These are phyloP conservation scores for Zaprionus gabonicus DNA, from an alignment of 1,140 invertebrate genomes.

Conservation along the genomic window DNA sequence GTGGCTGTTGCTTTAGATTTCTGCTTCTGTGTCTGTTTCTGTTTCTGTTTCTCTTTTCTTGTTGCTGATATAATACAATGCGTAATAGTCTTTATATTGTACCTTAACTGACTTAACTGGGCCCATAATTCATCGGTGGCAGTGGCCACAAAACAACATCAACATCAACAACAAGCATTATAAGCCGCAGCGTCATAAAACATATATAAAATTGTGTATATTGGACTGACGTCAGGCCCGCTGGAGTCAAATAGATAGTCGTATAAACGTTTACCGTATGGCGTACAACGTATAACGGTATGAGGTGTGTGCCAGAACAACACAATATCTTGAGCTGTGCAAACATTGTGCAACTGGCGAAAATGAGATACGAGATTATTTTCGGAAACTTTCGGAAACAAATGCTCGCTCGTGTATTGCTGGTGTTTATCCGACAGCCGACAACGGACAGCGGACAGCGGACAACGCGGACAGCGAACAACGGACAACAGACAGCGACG, in stretches of 20 bases:
- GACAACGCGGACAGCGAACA: background rate
- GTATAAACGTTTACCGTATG: constrained; percentile 21
- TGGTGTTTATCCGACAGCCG: background rate
- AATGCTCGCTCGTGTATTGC: background rate
- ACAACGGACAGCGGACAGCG: background rate
- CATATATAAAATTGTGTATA: constrained; percentile 49
- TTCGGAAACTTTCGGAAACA: constrained; percentile 28
- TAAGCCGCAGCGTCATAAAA: constrained; percentile 53
- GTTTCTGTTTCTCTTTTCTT: constrained; percentile 5
- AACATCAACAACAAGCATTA: constrained; percentile 54
- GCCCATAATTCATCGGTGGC: constrained; percentile 71
- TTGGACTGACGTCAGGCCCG: constrained; percentile 46
- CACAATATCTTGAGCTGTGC: constrained; percentile 48
- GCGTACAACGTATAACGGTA: background rate
- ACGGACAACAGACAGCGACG: background rate
- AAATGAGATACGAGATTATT: constrained; percentile 32
- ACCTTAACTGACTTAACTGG: constrained; percentile 14
- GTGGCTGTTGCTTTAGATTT: background rate
- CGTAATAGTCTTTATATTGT: constrained; percentile 3
- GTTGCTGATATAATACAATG: constrained; percentile 35
- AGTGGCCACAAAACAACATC: constrained; percentile 63
- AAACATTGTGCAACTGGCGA: constrained; percentile 49
- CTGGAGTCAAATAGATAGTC: constrained; percentile 37
- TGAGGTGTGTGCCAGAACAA: constrained; percentile 24
- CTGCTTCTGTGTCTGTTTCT: background rate